A percentile compares a stretch with the other conserved stretches of the same genome.
These are phyloP conservation scores for Apeira syringaria DNA, from an alignment of 2,888 invertebrate genomes.

Conservation along the genomic window DNA sequence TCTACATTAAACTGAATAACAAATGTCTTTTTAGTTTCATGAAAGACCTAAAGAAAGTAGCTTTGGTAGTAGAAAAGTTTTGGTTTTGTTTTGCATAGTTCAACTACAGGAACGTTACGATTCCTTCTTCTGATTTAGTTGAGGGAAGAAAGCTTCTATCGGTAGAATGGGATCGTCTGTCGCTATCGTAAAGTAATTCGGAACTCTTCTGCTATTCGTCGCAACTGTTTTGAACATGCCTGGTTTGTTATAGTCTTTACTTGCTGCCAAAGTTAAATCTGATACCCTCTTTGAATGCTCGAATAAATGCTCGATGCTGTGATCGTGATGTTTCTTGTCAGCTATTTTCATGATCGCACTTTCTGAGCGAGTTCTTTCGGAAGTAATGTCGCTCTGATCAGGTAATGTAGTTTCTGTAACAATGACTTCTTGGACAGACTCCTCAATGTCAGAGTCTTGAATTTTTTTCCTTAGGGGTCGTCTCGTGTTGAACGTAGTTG, in stretches of 20 bases:
- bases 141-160: constrained; percentile 91
- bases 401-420: constrained; percentile 60
- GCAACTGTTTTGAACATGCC: constrained; percentile 88
- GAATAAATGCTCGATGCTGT: constrained; percentile 61
- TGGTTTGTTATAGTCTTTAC: constrained; percentile 88
- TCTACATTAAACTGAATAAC: constrained; percentile 7
- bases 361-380: constrained; percentile 75
- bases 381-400: constrained; percentile 63
- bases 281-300: constrained; percentile 87
- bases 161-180: constrained; percentile 92
- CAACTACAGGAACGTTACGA: constrained; percentile 59
- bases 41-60: constrained; percentile 33
- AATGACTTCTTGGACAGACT: constrained; percentile 66
- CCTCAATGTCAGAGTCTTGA: constrained; percentile 64
- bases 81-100: constrained; percentile 54
- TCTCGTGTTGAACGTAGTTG: constrained; percentile 54
- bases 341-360: constrained; percentile 84
- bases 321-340: constrained; percentile 75
- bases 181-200: constrained; percentile 88
- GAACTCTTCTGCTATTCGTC: constrained; percentile 84
- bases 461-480: constrained; percentile 66
- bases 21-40: constrained; percentile 17
- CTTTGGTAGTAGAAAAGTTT: constrained; percentile 73
- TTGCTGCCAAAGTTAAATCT: constrained; percentile 88
- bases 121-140: constrained; percentile 85